phyloP scores from a whole-genome alignment of 92 coral and sea anemone genomes.

The Porites divaricata region DNA sequence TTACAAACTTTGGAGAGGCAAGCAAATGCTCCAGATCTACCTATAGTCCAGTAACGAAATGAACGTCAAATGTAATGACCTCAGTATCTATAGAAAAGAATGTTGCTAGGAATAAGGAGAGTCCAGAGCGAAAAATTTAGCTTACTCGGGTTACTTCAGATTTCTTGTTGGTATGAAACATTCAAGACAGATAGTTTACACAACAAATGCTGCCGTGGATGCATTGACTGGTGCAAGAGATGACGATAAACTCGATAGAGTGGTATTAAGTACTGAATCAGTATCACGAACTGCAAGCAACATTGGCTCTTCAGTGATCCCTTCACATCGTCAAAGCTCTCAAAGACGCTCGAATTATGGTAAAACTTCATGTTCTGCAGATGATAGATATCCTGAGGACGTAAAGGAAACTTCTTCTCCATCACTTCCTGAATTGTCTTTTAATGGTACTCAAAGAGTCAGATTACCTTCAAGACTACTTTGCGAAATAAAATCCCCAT shows the following conservation, averaged over 20 bases:
- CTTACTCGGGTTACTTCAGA: background rate
- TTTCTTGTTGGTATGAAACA: conserved; percentile 32
- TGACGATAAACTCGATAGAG: background rate
- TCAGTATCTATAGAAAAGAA: background rate
- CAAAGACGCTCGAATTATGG: background rate
- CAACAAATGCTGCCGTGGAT: conserved; percentile 92
- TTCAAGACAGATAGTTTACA: conserved; percentile 76
- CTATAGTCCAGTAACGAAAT: background rate
- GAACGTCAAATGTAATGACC: background rate
- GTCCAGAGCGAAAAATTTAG: background rate
- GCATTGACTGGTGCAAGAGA: conserved; percentile 65
- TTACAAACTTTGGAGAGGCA: too few relatives aligned
- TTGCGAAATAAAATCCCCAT: conserved; percentile 87
- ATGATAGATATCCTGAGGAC: conserved; percentile 11
- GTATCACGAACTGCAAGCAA: background rate
- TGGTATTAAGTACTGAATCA: conserved; percentile 8
- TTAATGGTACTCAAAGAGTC: conserved; percentile 82
- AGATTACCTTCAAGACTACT: conserved; percentile 85
- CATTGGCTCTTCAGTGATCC: background rate
- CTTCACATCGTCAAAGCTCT: conserved; percentile 5
- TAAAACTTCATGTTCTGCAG: conserved; percentile 23
- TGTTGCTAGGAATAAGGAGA: background rate
- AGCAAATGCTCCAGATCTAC: background rate
- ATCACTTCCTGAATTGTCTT: conserved; percentile 58
- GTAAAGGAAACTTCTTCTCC: background rate